Evolutionary conservation across 2,888 invertebrate genomes (phyloP).

Genomic region (Lycophotia porphyrea): DNA sequence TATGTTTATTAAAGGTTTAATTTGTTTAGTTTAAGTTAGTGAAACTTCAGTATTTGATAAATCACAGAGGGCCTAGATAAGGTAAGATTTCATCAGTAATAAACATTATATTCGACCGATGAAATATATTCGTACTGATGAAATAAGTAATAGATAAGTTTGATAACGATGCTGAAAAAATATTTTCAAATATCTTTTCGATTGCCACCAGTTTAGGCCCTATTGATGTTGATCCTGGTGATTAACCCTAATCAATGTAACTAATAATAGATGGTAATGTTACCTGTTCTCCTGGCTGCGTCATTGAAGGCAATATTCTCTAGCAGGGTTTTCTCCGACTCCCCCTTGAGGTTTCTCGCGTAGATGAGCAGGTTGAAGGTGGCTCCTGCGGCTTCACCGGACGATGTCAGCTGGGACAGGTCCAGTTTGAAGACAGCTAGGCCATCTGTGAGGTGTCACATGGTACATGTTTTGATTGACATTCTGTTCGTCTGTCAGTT

Average conservation of each 20-base stretch:
- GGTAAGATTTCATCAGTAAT: neutral
- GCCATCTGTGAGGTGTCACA: slow-evolving; percentile 77
- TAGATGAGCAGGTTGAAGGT: slow-evolving; percentile 95
- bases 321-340: slow-evolving; percentile 94
- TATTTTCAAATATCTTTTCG: neutral
- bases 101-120: too few relatives aligned
- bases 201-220: neutral
- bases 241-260: neutral
- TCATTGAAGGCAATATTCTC: slow-evolving; percentile 97
- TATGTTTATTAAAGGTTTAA: neutral
- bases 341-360: slow-evolving; percentile 96
- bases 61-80: neutral
- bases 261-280: slow-evolving; percentile 30
- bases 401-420: slow-evolving; percentile 91
- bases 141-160: too few relatives aligned
- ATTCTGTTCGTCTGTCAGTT: neutral
- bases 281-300: slow-evolving; percentile 96
- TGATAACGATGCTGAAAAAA: neutral
- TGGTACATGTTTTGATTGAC: neutral
- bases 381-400: slow-evolving; percentile 84
- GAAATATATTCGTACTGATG: too few relatives aligned
- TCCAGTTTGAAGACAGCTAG: slow-evolving; percentile 88
- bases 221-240: neutral
- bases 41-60: neutral
- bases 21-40: neutral